phyloP scores from a whole-genome alignment of 2,797 vertebrate species.

The Numenius phaeopus region DNA sequence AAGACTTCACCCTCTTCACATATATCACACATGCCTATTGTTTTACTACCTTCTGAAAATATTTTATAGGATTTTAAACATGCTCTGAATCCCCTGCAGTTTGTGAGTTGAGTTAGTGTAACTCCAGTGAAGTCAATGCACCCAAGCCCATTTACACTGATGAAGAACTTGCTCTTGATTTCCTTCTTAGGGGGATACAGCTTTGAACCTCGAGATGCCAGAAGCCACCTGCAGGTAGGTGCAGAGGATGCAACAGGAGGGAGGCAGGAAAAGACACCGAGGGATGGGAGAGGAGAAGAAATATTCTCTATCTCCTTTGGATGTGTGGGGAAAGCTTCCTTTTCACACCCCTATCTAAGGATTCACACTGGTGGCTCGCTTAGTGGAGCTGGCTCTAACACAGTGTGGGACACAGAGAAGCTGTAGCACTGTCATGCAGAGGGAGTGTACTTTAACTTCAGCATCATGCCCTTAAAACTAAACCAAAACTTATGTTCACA shows the following conservation, averaged over 20 bases:
- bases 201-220: neutral
- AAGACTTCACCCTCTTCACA: neutral
- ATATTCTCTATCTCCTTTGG: fast-evolving
- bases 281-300: neutral
- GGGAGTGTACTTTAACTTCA: neutral
- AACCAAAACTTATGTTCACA: neutral
- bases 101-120: neutral
- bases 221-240: neutral
- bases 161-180: neutral
- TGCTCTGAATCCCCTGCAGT: neutral
- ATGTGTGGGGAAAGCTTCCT: neutral
- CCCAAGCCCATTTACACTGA: neutral
- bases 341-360: neutral
- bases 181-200: neutral
- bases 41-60: neutral
- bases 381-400: neutral
- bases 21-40: fast-evolving
- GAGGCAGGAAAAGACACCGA: neutral
- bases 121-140: neutral
- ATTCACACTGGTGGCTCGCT: neutral
- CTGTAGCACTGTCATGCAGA: neutral
- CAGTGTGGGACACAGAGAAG: neutral
- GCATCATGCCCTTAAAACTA: neutral
- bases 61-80: neutral
- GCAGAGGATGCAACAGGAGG: neutral